These are phyloP conservation scores for Simalia tracyae DNA, from an alignment of 2,797 vertebrate species.

Conservation along the genomic window DNA sequence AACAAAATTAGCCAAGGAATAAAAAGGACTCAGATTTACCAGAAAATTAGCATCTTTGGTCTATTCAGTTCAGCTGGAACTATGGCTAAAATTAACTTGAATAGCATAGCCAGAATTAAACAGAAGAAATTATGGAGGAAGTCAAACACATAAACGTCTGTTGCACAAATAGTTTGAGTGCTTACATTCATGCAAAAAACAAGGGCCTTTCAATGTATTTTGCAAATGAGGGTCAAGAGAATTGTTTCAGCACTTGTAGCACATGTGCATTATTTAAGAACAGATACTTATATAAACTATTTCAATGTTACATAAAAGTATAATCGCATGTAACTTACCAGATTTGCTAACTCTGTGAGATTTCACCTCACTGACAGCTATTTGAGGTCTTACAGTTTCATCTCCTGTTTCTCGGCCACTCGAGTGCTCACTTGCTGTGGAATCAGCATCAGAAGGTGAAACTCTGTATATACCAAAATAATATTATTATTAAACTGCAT, in stretches of 20 bases:
- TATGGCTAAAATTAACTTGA: background rate
- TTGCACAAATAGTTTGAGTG: background rate
- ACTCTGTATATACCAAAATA: slow-evolving; percentile 75
- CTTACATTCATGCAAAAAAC: background rate
- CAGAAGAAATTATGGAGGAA: background rate
- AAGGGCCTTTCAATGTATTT: background rate
- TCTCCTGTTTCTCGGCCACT: slow-evolving; percentile 89
- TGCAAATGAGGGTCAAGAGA: background rate
- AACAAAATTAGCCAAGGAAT: background rate
- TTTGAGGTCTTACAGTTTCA: slow-evolving; percentile 80
- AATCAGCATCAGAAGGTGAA: slow-evolving; percentile 92
- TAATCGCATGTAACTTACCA: slow-evolving; percentile 70
- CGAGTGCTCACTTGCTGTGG: slow-evolving; percentile 89
- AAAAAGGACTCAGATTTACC: background rate
- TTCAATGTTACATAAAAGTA: background rate
- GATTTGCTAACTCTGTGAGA: slow-evolving; percentile 80
- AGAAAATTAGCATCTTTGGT: background rate
- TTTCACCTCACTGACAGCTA: slow-evolving; percentile 79
- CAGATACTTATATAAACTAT: background rate
- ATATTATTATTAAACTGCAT: background rate
- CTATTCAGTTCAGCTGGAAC: background rate
- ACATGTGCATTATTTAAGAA: background rate
- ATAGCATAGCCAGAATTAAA: background rate
- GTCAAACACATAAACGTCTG: background rate
- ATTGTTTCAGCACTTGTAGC: background rate